These are phyloP conservation scores for Cassiopea andromeda DNA, from an alignment of 30 jellyfish, hydroid and myxozoan species.

Conservation along the genomic window DNA sequence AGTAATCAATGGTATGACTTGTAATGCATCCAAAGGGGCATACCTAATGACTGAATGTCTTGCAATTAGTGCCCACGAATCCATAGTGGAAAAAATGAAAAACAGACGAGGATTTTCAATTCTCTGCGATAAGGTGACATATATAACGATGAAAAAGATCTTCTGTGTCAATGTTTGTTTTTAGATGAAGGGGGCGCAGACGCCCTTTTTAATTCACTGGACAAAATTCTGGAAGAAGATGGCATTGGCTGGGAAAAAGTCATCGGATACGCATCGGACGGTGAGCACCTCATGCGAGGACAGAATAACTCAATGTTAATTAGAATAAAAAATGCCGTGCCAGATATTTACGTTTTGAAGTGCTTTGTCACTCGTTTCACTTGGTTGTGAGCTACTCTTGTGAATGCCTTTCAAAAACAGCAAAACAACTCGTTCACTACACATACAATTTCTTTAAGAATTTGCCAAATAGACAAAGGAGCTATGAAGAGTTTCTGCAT, in stretches of 20 bases:
- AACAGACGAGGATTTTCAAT: neutral
- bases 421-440: constrained; percentile 45
- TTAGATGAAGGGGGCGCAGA: constrained; percentile 25
- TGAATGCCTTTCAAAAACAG: constrained; percentile 14
- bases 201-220: constrained; percentile 16
- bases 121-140: neutral
- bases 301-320: constrained; percentile 27
- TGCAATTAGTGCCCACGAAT: no score
- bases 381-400: constrained; percentile 20
- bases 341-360: constrained; percentile 10
- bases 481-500: constrained; percentile 28
- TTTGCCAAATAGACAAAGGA: constrained; percentile 48
- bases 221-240: constrained; percentile 12
- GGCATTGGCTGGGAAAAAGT: constrained; percentile 28
- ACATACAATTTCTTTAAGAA: constrained; percentile 36
- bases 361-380: constrained; percentile 57
- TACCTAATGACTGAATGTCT: no score
- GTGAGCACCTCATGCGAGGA: constrained; percentile 61
- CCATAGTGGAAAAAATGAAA: neutral
- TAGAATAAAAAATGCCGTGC: constrained; percentile 16
- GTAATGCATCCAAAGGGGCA: no score
- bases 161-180: constrained; percentile 37
- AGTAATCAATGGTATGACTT: no score
- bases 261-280: constrained; percentile 47
- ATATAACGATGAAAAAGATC: constrained; percentile 3